phyloP scores from a whole-genome alignment of 2,113 vertebrate species.

The Percina caprodes region DNA sequence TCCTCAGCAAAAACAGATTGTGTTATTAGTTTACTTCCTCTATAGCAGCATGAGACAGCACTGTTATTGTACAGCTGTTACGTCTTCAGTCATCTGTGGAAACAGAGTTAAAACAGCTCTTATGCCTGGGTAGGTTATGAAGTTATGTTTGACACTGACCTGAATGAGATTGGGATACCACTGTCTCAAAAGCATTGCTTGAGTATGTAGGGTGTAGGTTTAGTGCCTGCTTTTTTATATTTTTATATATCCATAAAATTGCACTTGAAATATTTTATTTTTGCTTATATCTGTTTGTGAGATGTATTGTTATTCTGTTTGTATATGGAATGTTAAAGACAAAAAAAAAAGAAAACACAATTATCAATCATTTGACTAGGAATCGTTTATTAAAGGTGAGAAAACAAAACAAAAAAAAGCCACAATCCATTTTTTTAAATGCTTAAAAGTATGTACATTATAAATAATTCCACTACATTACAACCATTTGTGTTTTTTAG shows the following conservation, averaged over 20 bases:
- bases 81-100: too few species aligned
- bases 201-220: neutral
- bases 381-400: constrained; percentile 86
- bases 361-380: constrained; percentile 77
- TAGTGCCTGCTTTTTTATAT: neutral
- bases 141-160: too few species aligned
- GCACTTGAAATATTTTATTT: neutral
- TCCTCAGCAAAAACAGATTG: too few species aligned
- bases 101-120: too few species aligned
- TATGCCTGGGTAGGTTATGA: too few species aligned
- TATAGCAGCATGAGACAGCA: too few species aligned
- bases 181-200: too few species aligned
- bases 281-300: neutral
- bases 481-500: constrained; percentile 72
- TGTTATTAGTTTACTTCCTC: too few species aligned
- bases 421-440: constrained; percentile 77
- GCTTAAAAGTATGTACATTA: constrained; percentile 85
- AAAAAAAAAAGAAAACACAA: neutral
- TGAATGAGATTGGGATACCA: too few species aligned
- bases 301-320: neutral
- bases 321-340: neutral
- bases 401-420: constrained; percentile 80
- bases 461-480: constrained; percentile 84
- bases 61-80: too few species aligned
- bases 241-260: neutral